A percentile compares a stretch with the other conserved stretches of the same genome.
phyloP scores from a whole-genome alignment of 2,113 vertebrate species.

The Halcyon senegalensis region DNA sequence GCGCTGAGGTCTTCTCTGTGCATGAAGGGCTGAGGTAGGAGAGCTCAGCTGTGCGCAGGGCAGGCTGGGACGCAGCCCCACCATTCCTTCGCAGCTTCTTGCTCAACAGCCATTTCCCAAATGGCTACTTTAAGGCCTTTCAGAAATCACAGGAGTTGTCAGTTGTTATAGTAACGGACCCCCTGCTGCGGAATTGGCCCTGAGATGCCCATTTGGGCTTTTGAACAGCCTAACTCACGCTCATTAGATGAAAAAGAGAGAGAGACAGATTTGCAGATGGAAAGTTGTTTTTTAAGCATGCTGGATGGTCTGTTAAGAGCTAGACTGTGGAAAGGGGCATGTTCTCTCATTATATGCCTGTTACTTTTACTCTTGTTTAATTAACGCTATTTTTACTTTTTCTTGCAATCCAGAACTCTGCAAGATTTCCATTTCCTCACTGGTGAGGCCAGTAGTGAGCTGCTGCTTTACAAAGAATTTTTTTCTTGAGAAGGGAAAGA shows the following conservation, averaged over 20 bases:
- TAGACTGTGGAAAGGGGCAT: slow-evolving; percentile 31
- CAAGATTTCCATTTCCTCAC: neutral
- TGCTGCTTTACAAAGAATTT: neutral
- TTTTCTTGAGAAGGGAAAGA: neutral
- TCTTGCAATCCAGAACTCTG: neutral
- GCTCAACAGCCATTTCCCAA: neutral
- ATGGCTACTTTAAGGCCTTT: neutral
- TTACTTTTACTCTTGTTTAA: slow-evolving; percentile 36
- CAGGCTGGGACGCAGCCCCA: neutral
- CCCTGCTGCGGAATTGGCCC: slow-evolving; percentile 55
- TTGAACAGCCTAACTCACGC: slow-evolving; percentile 34
- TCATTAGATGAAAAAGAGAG: slow-evolving; percentile 62
- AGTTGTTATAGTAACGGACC: slow-evolving; percentile 66
- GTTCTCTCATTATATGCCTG: slow-evolving; percentile 38
- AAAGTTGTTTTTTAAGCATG: slow-evolving; percentile 56
- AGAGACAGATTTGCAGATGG: slow-evolving; percentile 49
- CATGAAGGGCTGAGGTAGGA: neutral
- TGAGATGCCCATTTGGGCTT: slow-evolving; percentile 56
- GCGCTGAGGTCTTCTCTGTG: neutral
- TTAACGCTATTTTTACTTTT: slow-evolving; percentile 9
- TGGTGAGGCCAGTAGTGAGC: neutral
- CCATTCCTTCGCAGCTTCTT: neutral
- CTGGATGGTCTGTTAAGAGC: slow-evolving; percentile 32
- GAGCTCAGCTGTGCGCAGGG: neutral
- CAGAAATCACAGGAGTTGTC: slow-evolving; percentile 36